Evolutionary conservation across 2,113 vertebrate genomes (phyloP), one percentile per base, ranked within the genome.

Genomic region (Melanocharis versteri): DNA sequence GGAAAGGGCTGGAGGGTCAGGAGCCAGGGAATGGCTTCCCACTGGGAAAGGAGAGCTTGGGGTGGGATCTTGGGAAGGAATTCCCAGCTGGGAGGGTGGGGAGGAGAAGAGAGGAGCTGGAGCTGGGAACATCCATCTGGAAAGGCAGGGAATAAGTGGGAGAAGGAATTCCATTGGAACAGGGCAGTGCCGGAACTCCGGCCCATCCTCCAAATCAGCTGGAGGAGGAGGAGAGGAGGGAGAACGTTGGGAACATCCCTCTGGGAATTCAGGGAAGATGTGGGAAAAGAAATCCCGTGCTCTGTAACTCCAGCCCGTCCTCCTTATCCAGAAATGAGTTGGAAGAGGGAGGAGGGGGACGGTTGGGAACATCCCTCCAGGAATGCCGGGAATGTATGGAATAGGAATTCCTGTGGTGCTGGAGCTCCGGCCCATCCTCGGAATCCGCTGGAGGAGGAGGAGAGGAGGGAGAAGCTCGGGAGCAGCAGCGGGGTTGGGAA

Each of bases 221-320:
- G 60, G 19, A 23, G 20, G 26, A 47, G 57, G 33, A 53, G 27
- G 9, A 13, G 40, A 19, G 26, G 26, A 51, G 22, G 62, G 27
- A 37, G 13, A 47, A 39, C 24, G 54, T 37, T 37, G 40, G 78
- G 62, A 80, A 31, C 1, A 31, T 6, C 50, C 62, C 21, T 31
- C 13, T 0, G 0, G 77, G 77, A 79, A 53, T 44, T 31, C 30
- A 0, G 2, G 23, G 6, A 22, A 51, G 1, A 11, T 1, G 4
- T 3, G 35, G 58, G 16, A 27, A 2, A 37, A 10, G 33, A 57
- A 57, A 23, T 57, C 56, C 56, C 56, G 6, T 6, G 13, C 8
- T 6, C 13, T 57, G 33, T 3, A n/a, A 27, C 6, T 37, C 57
- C 57, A 37, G 35, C 35, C n/a, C 15, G 37, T 37, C 57, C 57